Evolutionary conservation across 2,888 invertebrate genomes (phyloP).

Genomic region (Bugula neritina): DNA sequence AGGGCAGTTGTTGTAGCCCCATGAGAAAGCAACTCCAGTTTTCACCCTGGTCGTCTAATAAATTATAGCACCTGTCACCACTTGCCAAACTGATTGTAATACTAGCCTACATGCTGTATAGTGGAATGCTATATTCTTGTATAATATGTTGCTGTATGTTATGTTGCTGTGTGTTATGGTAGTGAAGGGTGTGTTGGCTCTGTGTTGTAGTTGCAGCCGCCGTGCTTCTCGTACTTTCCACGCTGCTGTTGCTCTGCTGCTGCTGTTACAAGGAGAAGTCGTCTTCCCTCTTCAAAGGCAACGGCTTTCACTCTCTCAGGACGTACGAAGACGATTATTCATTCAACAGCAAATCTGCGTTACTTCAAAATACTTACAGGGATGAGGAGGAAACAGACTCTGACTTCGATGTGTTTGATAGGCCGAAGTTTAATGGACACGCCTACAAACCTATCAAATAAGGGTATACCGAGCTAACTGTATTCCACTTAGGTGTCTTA

Average conservation of each 20-base stretch:
- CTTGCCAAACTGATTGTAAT: too few species aligned
- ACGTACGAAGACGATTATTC: constrained; percentile 10
- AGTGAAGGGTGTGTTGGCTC: not conserved
- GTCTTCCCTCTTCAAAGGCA: not conserved
- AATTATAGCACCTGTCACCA: too few species aligned
- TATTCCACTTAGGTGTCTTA: too few species aligned
- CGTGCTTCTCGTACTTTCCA: not conserved
- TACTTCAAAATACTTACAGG: constrained; percentile 2
- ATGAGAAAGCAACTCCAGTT: too few species aligned
- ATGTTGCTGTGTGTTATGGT: too few species aligned
- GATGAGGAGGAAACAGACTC: constrained; percentile 24
- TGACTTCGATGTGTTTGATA: constrained; percentile 22
- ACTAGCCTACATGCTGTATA: too few species aligned
- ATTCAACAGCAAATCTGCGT: constrained; percentile 22
- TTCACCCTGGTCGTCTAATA: too few species aligned
- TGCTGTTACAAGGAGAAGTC: constrained; percentile 24
- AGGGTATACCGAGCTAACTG: too few species aligned
- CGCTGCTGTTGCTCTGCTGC: constrained; percentile 23
- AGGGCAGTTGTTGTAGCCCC: too few species aligned
- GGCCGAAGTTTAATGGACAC: constrained; percentile 1
- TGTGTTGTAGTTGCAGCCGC: constrained; percentile 9
- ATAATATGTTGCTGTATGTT: too few species aligned
- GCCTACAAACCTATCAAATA: not conserved
- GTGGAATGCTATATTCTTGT: too few species aligned
- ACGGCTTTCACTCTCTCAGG: constrained; percentile 21